Evolutionary conservation across 2,797 vertebrate genomes (phyloP).

Genomic region (Adrianichthys oophorus): DNA sequence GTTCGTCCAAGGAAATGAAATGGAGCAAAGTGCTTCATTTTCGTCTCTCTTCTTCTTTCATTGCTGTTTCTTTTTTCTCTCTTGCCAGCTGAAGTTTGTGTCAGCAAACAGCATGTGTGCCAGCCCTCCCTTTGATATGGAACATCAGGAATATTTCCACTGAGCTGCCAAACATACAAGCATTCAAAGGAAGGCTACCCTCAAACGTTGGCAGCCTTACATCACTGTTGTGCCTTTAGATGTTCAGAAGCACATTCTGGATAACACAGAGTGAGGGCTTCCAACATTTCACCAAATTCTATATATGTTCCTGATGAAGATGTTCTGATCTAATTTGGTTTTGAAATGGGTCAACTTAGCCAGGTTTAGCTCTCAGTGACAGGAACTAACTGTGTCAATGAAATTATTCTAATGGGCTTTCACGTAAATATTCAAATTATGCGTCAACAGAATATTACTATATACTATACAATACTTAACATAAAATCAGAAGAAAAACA

Average conservation of each 20-base stretch:
- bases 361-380: too few species aligned
- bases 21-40: slow-evolving; percentile 12
- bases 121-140: slow-evolving; percentile 57
- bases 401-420: too few species aligned
- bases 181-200: slow-evolving; percentile 50
- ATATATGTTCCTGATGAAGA: too few species aligned
- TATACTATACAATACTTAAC: too few species aligned
- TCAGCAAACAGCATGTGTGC: slow-evolving; percentile 55
- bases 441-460: too few species aligned
- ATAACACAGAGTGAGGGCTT: too few species aligned
- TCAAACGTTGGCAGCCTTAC: slow-evolving; percentile 30
- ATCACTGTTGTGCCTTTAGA: slow-evolving; percentile 21
- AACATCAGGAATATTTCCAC: slow-evolving; percentile 56
- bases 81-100: slow-evolving; percentile 34
- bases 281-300: too few species aligned
- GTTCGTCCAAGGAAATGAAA: slow-evolving; percentile 17
- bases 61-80: slow-evolving; percentile 32
- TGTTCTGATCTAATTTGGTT: too few species aligned
- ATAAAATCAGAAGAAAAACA: too few species aligned
- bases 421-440: too few species aligned
- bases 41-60: slow-evolving; percentile 8
- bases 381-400: too few species aligned
- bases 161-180: slow-evolving; percentile 31
- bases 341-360: too few species aligned
- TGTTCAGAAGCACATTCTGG: background rate